Evolutionary conservation across 2,113 vertebrate species (phyloP).

Genomic region (Antechinus flavipes): DNA sequence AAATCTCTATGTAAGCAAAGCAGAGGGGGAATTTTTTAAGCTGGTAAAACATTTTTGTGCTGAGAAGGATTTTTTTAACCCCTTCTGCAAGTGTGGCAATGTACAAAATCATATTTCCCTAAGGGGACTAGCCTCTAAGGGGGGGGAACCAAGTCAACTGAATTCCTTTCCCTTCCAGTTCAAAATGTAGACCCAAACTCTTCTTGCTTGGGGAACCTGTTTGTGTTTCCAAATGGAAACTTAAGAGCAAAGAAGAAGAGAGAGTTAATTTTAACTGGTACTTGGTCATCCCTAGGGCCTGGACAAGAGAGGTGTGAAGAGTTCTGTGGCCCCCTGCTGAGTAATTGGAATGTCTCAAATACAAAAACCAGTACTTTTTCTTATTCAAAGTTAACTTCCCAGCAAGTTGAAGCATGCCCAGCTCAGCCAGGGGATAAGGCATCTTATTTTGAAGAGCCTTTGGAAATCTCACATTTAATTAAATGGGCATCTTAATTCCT

Average conservation of each 20-base stretch:
- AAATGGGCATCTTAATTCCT: slow-evolving; percentile 35
- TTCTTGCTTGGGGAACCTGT: not conserved
- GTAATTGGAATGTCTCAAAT: not conserved
- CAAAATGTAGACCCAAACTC: not conserved
- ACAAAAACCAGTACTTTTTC: slow-evolving; percentile 28
- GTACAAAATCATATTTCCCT: not conserved
- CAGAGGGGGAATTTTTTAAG: not conserved
- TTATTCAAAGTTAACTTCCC: slow-evolving; percentile 35
- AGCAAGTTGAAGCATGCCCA: slow-evolving; percentile 51
- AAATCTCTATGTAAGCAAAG: not conserved
- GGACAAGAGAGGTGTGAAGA: not conserved
- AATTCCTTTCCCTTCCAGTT: not conserved
- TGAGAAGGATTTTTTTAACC: not conserved
- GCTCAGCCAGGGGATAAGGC: slow-evolving; percentile 45
- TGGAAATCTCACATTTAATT: slow-evolving; percentile 46
- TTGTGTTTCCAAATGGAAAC: not conserved
- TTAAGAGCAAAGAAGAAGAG: not conserved
- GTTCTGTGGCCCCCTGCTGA: not conserved
- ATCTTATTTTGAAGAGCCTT: slow-evolving; percentile 25
- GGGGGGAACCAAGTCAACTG: not conserved
- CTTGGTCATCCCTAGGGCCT: not conserved
- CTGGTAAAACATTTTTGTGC: not conserved
- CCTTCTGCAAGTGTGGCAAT: not conserved
- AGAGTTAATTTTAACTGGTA: not conserved
- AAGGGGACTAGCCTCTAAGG: not conserved